Evolutionary conservation across 2,888 invertebrate species (phyloP).

Genomic region (Orgyia antiqua): DNA sequence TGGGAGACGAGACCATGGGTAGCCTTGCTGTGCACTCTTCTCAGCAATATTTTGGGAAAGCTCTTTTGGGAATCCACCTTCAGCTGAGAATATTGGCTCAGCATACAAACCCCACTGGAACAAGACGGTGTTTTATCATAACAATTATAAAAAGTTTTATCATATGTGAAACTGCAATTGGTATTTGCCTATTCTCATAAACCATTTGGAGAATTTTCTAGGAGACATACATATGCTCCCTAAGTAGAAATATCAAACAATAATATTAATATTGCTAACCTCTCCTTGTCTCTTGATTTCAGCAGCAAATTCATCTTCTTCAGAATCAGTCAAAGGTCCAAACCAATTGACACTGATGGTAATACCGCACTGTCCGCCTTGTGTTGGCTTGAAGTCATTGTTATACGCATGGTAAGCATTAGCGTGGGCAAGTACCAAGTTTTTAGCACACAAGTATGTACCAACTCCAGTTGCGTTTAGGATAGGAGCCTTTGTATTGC

Average conservation of each 20-base stretch:
- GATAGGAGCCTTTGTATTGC: constrained; percentile 37
- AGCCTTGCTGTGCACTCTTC: constrained; percentile 61
- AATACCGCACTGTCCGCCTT: constrained; percentile 36
- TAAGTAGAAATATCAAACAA: too few species aligned
- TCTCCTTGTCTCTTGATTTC: constrained; percentile 30
- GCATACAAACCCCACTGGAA: constrained; percentile 63
- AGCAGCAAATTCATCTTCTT: constrained; percentile 47
- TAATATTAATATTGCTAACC: too few species aligned
- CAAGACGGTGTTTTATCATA: too few species aligned
- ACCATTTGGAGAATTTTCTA: too few species aligned
- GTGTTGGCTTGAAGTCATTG: constrained; percentile 37
- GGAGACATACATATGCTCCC: too few species aligned
- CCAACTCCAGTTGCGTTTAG: constrained; percentile 55
- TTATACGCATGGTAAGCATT: constrained; percentile 52
- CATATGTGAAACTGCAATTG: too few species aligned
- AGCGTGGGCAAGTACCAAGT: constrained; percentile 74
- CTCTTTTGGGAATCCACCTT: constrained; percentile 75
- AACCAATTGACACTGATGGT: constrained; percentile 34
- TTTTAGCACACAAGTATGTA: constrained; percentile 66
- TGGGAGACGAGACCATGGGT: constrained; percentile 54
- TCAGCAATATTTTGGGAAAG: constrained; percentile 57
- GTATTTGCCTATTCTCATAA: too few species aligned
- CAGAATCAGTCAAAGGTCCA: constrained; percentile 41
- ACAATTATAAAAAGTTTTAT: too few species aligned
- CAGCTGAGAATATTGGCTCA: constrained; percentile 64